Base-by-base conservation (phyloP, 64 coral and sea anemone genomes). In the Dendrophyllia cribrosa region DNA sequence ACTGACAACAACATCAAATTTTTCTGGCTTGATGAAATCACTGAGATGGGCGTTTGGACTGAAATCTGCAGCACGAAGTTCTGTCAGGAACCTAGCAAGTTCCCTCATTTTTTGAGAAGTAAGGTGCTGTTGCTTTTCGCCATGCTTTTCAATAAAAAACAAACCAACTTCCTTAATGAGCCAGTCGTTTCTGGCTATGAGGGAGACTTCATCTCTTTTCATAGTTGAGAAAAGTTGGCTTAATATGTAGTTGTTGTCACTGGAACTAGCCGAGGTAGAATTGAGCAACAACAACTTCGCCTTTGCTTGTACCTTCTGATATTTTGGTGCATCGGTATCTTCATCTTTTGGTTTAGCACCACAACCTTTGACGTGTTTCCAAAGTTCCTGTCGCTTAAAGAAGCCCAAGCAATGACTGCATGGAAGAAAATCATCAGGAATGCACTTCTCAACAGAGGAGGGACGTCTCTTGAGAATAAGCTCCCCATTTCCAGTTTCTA, bases 61-160 rank as follows among this genome's bases (percentile, higher is more conserved):
- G 65, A 13, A 13, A 48, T 66, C 81, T 20, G 62, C 17, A 13
- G 1, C 60, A 65, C 61, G 43, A 65, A 66, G 49, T 7, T 66
- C 0, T 5, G 1, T 19, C 3, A 85, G 6, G 43, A 91, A 44
- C 7, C 89, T 20, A 52, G 73, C 46, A 53, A 91, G 62, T 43
- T 91, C 77, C 20, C 89, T 79, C 77, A 91, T 82, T 67, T 91
- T 91, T 58, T 89, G 87, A n/a, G 87, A 77, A 45, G 43, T 45
- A 6, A 81, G 66, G 51, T 34, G 2, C 0, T 56, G 2, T n/a
- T 82, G 23, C 17, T 71, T 91, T 91, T 65, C 75, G 3, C 88
- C 88, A 79, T 78, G 13, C 21, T 79, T 79, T 11, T 79, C 75
- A 16, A 89, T 1, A 9, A 78, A 11, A 6, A 78, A 21, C 25